Conservation (phyloP, 2,888 invertebrate genomes). For the Netelia virgata region DNA sequence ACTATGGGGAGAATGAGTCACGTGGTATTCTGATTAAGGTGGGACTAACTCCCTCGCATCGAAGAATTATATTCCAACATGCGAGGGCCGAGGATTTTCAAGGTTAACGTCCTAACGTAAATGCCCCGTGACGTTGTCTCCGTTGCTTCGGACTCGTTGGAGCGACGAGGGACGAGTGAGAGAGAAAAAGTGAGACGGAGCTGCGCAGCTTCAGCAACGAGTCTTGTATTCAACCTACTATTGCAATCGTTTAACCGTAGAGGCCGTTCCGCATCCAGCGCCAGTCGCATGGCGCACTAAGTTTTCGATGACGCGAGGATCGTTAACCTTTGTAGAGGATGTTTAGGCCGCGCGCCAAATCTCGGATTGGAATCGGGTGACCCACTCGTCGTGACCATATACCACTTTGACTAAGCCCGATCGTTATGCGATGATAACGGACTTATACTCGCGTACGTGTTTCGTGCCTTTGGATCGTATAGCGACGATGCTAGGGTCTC, state of each 20-base stretch:
- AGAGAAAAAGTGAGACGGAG: not conserved
- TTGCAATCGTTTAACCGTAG: slow-evolving; percentile 43
- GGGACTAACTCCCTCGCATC: slow-evolving; percentile 38
- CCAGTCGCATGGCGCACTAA: not conserved
- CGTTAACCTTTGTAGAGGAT: slow-evolving; percentile 82
- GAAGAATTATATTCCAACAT: slow-evolving; percentile 23
- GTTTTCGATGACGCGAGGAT: slow-evolving; percentile 77
- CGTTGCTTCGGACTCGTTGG: not conserved
- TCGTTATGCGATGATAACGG: slow-evolving; percentile 74
- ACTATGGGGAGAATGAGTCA: not conserved
- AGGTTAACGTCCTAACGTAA: slow-evolving; percentile 63
- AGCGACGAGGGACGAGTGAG: not conserved
- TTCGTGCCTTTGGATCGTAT: not conserved
- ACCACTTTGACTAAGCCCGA: slow-evolving; percentile 53
- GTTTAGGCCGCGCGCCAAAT: slow-evolving; percentile 82
- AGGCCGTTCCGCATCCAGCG: slow-evolving; percentile 42
- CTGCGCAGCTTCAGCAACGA: not conserved
- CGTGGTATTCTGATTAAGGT: slow-evolving; percentile 1
- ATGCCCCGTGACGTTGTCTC: slow-evolving; percentile 28
- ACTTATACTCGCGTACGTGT: not conserved
- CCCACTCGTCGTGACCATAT: slow-evolving; percentile 74
- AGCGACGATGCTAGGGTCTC: not conserved
- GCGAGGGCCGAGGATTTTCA: slow-evolving; percentile 30
- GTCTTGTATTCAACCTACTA: slow-evolving; percentile 4
- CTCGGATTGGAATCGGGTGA: slow-evolving; percentile 82